A percentile compares a stretch with the other conserved stretches of the same genome.
phyloP scores from a whole-genome alignment of 2,888 invertebrate genomes.

The Tetropium fuscum region DNA sequence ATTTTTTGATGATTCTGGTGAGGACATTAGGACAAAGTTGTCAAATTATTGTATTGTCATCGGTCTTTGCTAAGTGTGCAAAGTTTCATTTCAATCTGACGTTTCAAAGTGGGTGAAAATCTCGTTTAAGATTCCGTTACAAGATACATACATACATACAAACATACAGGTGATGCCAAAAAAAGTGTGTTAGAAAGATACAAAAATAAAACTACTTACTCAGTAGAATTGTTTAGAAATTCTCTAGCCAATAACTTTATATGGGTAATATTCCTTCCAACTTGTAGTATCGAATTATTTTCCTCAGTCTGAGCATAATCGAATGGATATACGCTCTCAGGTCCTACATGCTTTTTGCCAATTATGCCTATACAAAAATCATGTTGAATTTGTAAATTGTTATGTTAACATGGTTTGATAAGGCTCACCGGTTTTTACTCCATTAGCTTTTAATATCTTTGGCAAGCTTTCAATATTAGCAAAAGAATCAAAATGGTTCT shows the following conservation, averaged over 20 bases:
- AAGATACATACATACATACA: too few relatives aligned
- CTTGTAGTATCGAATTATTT: constrained; percentile 89
- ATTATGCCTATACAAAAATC: constrained; percentile 74
- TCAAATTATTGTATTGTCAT: too few relatives aligned
- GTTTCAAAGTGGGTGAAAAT: too few relatives aligned
- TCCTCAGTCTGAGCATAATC: constrained; percentile 92
- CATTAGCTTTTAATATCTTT: constrained; percentile 71
- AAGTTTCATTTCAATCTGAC: too few relatives aligned
- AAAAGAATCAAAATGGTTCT: constrained; percentile 91
- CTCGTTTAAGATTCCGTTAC: too few relatives aligned
- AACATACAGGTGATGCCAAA: too few relatives aligned
- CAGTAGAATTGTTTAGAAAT: constrained; percentile 71
- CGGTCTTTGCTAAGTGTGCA: too few relatives aligned
- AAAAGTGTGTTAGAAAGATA: too few relatives aligned
- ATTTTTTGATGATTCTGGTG: too few relatives aligned
- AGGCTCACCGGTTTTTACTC: constrained; percentile 74
- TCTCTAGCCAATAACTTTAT: constrained; percentile 83
- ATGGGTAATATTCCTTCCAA: constrained; percentile 91
- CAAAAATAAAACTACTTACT: too few relatives aligned
- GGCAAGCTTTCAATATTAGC: constrained; percentile 80
- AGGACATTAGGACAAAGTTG: too few relatives aligned
- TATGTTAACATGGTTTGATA: not conserved
- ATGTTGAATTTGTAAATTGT: too few relatives aligned
- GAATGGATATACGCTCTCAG: constrained; percentile 80
- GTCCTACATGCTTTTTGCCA: constrained; percentile 95